A percentile compares a stretch with the other conserved stretches of the same genome.
phyloP scores from a whole-genome alignment of 1,140 invertebrate genomes.

The Caenorhabditis brenneri region DNA sequence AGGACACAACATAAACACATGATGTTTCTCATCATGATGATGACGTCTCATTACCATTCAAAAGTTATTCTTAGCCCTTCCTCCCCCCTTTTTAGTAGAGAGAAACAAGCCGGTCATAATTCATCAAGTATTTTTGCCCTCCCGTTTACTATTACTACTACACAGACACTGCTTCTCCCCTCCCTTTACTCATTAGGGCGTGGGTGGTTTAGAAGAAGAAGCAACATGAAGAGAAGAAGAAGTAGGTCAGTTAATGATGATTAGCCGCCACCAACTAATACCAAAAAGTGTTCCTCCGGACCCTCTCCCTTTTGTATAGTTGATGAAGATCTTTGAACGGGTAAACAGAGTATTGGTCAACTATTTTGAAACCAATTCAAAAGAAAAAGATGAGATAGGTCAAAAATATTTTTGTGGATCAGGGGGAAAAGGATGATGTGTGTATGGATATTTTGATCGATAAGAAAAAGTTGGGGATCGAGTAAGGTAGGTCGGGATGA shows the following conservation, averaged over 20 bases:
- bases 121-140: slow-evolving; percentile 21
- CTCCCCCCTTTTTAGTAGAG: too few relatives aligned
- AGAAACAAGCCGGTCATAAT: neutral
- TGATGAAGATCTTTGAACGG: neutral
- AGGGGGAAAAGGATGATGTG: too few relatives aligned
- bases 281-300: neutral
- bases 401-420: neutral
- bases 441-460: neutral
- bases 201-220: neutral
- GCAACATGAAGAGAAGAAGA: neutral
- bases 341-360: neutral
- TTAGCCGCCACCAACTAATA: neutral
- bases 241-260: neutral
- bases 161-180: neutral
- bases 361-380: neutral
- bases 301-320: neutral
- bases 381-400: neutral
- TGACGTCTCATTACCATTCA: neutral
- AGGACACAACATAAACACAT: neutral
- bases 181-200: slow-evolving; percentile 17
- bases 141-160: neutral
- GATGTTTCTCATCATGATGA: neutral
- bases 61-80: slow-evolving; percentile 13
- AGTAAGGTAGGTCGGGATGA: too few relatives aligned
- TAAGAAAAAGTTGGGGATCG: neutral